These are phyloP conservation scores for Haliclona indistincta DNA, from an alignment of 37 sponge, comb jelly and placozoan species.

Conservation along the genomic window DNA sequence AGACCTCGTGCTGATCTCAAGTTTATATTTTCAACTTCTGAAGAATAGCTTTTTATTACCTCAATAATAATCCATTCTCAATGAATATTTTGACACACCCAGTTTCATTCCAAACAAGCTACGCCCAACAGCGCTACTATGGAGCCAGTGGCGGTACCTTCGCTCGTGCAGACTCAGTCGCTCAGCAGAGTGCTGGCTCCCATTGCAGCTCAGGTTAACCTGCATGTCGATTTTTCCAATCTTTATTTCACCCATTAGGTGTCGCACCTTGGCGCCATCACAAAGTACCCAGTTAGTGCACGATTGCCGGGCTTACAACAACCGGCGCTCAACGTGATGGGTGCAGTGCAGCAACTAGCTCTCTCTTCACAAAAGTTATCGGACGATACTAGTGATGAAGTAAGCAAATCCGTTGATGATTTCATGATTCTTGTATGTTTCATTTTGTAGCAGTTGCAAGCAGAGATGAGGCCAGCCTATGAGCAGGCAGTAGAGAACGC, in stretches of 20 bases:
- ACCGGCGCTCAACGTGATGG: constrained; percentile 35
- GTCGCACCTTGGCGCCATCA: constrained; percentile 34
- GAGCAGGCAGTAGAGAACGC: constrained; percentile 14
- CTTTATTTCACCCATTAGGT: constrained; percentile 25
- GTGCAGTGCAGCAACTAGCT: constrained; percentile 41
- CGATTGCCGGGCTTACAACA: constrained; percentile 26
- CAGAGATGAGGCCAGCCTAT: constrained; percentile 34
- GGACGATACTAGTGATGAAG: constrained; percentile 32
- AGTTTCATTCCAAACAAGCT: neutral
- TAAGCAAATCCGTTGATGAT: neutral
- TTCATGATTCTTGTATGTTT: neutral
- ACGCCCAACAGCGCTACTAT: neutral
- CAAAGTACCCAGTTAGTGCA: constrained; percentile 4
- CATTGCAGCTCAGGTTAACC: constrained; percentile 56
- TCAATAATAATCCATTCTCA: no score
- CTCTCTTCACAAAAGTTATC: constrained; percentile 16
- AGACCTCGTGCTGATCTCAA: constrained; percentile 70
- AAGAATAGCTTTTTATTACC: no score
- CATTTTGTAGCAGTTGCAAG: constrained; percentile 30
- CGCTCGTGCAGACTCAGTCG: constrained; percentile 54
- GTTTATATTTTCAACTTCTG: no score
- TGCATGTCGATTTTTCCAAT: neutral
- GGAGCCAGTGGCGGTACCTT: constrained; percentile 11
- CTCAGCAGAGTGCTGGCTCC: constrained; percentile 61
- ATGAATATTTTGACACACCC: constrained; percentile 1